Conservation (phyloP, 2,888 invertebrate species). For the Antitype chi region DNA sequence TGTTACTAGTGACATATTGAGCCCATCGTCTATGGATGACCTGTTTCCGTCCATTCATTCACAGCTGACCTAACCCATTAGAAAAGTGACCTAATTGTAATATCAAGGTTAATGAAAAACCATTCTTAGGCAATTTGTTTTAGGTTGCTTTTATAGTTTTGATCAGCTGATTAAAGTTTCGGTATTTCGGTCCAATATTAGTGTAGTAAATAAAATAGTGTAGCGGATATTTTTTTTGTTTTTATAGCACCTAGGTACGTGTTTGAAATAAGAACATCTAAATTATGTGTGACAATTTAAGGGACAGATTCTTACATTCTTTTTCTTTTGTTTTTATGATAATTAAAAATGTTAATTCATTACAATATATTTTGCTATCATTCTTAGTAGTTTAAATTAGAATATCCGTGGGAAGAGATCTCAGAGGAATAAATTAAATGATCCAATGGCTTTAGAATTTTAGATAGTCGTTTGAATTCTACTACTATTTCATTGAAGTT, state of each 20-base stretch:
- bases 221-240: not conserved
- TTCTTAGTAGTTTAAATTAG: slow-evolving; percentile 34
- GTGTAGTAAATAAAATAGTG: not conserved
- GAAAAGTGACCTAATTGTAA: slow-evolving; percentile 28
- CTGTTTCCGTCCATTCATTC: slow-evolving; percentile 48
- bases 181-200: not conserved
- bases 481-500: not conserved
- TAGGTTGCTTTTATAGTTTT: not conserved
- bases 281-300: slow-evolving; percentile 15
- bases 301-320: slow-evolving; percentile 22
- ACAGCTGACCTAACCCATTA: slow-evolving; percentile 15
- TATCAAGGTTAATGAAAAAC: slow-evolving; percentile 25
- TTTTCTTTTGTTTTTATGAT: slow-evolving; percentile 29
- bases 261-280: slow-evolving; percentile 28
- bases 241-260: slow-evolving; percentile 3
- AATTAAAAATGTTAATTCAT: slow-evolving; percentile 51
- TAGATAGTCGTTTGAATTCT: not conserved
- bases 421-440: slow-evolving; percentile 19
- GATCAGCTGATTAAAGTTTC: not conserved
- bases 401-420: slow-evolving; percentile 15
- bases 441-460: slow-evolving; percentile 21
- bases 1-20: slow-evolving; percentile 44
- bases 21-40: slow-evolving; percentile 33
- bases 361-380: slow-evolving; percentile 14
- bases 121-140: slow-evolving; percentile 4